A percentile compares a stretch with the other conserved stretches of the same genome.
Conservation (phyloP, 2,888 invertebrate genomes). For the Chydorus sphaericus region DNA sequence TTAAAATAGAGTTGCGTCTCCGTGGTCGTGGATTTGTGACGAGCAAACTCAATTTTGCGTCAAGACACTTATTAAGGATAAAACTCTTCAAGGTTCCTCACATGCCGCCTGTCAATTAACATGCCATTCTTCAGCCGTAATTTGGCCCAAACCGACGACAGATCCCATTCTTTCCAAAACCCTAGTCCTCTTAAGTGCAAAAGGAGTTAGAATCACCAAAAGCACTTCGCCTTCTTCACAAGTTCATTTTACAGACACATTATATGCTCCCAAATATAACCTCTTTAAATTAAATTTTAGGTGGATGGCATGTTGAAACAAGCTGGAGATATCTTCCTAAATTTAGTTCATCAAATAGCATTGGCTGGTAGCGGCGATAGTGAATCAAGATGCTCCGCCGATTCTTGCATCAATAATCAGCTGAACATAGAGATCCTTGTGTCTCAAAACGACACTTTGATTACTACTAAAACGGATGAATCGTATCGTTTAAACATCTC, state of each 20-base stretch:
- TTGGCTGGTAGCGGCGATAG: too few species aligned
- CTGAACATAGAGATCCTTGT: neutral
- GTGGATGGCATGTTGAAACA: neutral
- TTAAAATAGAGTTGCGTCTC: neutral
- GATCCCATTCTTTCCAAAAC: constrained; percentile 1
- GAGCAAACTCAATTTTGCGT: neutral
- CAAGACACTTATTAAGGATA: neutral
- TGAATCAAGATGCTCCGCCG: neutral
- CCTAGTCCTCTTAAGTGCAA: constrained; percentile 14
- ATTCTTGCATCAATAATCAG: neutral
- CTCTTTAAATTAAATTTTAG: too few species aligned
- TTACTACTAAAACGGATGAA: constrained; percentile 17
- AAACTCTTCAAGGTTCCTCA: constrained; percentile 21
- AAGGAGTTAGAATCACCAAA: neutral
- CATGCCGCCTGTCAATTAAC: constrained; percentile 48
- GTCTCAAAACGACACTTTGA: neutral
- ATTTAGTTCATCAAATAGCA: neutral
- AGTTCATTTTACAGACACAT: neutral
- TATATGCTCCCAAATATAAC: neutral
- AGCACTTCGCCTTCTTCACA: neutral
- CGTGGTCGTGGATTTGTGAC: constrained; percentile 3
- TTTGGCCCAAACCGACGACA: constrained; percentile 54
- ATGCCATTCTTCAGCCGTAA: constrained; percentile 48
- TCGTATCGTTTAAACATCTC: constrained; percentile 15
- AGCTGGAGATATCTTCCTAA: neutral